These are phyloP conservation scores for Hyphantria cunea DNA, from an alignment of 1,140 invertebrate species.

Conservation along the genomic window DNA sequence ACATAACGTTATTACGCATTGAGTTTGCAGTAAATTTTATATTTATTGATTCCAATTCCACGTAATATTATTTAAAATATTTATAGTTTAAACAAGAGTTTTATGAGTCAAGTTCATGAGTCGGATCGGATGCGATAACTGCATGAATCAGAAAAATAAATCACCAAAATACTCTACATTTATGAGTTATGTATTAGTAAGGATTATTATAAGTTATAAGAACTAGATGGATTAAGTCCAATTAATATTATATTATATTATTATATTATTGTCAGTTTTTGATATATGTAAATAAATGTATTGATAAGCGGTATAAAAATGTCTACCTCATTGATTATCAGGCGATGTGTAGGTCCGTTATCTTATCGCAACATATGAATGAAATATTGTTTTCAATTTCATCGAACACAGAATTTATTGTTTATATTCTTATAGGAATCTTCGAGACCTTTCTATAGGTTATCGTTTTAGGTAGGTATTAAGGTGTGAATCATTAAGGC, in stretches of 20 bases:
- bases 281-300: no score
- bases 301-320: not conserved
- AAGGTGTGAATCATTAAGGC: not conserved
- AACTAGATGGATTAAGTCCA: no score
- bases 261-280: no score
- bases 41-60: not conserved
- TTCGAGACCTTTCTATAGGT: not conserved
- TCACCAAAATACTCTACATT: no score
- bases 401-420: slow-evolving; percentile 14
- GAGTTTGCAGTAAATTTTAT: not conserved
- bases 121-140: no score
- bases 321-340: slow-evolving; percentile 1
- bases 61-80: not conserved
- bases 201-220: no score
- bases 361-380: slow-evolving; percentile 22
- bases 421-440: not conserved
- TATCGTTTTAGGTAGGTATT: slow-evolving; percentile 1
- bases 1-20: not conserved
- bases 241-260: no score
- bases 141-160: no score
- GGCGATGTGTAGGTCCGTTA: not conserved
- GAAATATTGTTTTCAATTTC: slow-evolving; percentile 16
- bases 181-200: no score
- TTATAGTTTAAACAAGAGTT: not conserved
- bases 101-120: not conserved